Evolutionary conservation across 2,888 invertebrate species (phyloP).

Genomic region (Gortyna flavago): DNA sequence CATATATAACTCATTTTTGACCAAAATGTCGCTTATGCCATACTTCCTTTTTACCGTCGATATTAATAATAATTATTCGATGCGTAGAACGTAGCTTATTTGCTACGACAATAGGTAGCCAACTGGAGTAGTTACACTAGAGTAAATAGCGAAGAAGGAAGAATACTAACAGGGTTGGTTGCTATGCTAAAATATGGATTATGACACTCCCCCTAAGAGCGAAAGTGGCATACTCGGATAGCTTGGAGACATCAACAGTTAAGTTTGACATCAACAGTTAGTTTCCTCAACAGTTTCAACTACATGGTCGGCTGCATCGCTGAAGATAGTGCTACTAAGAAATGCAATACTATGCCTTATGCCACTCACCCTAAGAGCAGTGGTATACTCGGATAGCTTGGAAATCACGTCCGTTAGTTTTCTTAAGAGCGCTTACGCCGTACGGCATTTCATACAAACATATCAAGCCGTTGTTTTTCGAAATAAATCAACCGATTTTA

Average conservation of each 20-base stretch:
- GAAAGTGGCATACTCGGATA: slow-evolving; percentile 99
- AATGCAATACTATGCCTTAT: background rate
- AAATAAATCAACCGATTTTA: too few species aligned
- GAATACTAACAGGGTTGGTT: background rate
- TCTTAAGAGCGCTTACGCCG: too few species aligned
- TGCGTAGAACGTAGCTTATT: too few species aligned
- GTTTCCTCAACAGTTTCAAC: slow-evolving; percentile 97
- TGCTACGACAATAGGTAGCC: background rate
- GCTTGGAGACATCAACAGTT: slow-evolving; percentile 98
- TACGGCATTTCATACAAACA: too few species aligned
- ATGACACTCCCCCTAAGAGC: slow-evolving; percentile 94
- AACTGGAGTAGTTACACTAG: background rate
- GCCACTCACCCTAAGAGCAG: too few species aligned
- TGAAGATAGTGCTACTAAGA: slow-evolving; percentile 97
- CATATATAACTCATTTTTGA: too few species aligned
- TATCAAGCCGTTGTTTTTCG: too few species aligned
- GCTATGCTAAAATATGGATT: background rate
- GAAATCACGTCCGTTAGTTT: too few species aligned
- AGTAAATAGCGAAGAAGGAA: background rate
- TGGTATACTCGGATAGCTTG: too few species aligned
- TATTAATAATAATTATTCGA: background rate
- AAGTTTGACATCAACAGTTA: slow-evolving; percentile 99
- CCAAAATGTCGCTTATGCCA: too few species aligned
- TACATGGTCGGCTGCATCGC: slow-evolving; percentile 99
- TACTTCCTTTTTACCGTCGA: too few species aligned